A percentile compares a stretch with the other conserved stretches of the same genome.
Conservation (phyloP, 2,797 vertebrate genomes). For the Mormyrus proboscirostris region DNA sequence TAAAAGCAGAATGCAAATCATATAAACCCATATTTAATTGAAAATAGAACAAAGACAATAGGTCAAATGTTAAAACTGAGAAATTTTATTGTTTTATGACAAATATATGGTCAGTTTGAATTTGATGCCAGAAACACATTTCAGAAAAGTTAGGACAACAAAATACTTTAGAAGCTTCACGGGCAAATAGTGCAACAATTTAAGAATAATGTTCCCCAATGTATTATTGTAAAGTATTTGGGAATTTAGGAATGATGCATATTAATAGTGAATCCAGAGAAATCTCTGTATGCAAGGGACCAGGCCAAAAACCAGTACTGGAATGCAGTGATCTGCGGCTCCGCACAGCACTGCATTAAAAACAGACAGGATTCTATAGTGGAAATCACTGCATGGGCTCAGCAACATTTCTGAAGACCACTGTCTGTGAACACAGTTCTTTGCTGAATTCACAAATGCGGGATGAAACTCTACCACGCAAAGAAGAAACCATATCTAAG, state of each 20-base stretch:
- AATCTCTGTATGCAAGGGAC: neutral
- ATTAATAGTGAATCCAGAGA: neutral
- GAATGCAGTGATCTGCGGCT: neutral
- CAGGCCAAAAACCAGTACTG: neutral
- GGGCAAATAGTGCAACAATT: neutral
- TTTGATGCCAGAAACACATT: neutral
- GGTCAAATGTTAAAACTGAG: neutral
- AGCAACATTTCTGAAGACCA: too few relatives aligned
- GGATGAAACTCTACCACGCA: neutral
- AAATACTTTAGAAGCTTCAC: neutral
- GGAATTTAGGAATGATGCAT: neutral
- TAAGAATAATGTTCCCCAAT: neutral
- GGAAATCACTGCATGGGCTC: too few relatives aligned
- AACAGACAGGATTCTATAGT: neutral
- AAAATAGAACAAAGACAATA: neutral
- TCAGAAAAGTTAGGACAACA: neutral
- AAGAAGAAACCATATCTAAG: neutral
- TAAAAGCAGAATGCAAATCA: neutral
- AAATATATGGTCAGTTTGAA: neutral
- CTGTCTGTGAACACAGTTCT: too few relatives aligned
- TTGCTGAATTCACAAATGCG: neutral
- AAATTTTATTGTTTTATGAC: neutral
- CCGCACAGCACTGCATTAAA: neutral
- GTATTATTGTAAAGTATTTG: neutral
- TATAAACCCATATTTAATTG: neutral